Evolutionary conservation across 2,888 invertebrate species (phyloP), one percentile per base, ranked within the genome.

Genomic region (Microdon myrmicae): DNA sequence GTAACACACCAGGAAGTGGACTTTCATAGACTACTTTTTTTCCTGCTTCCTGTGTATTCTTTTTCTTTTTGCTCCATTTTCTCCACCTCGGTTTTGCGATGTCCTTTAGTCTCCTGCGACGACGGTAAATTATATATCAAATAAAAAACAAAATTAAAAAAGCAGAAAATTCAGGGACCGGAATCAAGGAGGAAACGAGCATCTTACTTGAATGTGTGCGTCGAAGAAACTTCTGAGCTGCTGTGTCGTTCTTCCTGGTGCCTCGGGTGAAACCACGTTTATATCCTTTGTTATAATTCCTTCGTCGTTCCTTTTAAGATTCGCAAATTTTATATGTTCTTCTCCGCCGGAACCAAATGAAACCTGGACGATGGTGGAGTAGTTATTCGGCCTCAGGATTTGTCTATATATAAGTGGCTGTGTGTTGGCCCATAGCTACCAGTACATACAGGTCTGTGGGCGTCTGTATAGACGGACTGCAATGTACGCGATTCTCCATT

Each of bases 261-360:
- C 41, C 12, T 25, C 7, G 22, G 16, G 34, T 6, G 20, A 20
- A 14, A 35, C 28, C 19, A 12, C 34, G 19, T 41, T 51, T 41
- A 41, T 34, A 25, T 41, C 34, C 34, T 51, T 44, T 53, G 43
- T 53, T 44, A 32, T 34, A 51, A 41, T 35, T 35, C 22, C 51
- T 51, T 51, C 26, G 26, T 45, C 34, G 35, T n/a, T 45, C n/a
- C 44, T n/a, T n/a, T n/a, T n/a, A n/a, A n/a, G n/a, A n/a, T n/a
- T 44, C 32, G 32, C 34, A 44, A 34, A 44, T 45, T 25, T 45
- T 35, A 25, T 35, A 34, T 34, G 25, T 45, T n/a, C n/a, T n/a
- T n/a, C n/a, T n/a, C n/a, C n/a, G n/a, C n/a, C n/a, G n/a, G 25
- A 25, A 44, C 19, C 13, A n/a, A n/a, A 12, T 35, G 9, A n/a